Base-by-base conservation (phyloP, 2,888 invertebrate species). In the Agrilus biguttatus region DNA sequence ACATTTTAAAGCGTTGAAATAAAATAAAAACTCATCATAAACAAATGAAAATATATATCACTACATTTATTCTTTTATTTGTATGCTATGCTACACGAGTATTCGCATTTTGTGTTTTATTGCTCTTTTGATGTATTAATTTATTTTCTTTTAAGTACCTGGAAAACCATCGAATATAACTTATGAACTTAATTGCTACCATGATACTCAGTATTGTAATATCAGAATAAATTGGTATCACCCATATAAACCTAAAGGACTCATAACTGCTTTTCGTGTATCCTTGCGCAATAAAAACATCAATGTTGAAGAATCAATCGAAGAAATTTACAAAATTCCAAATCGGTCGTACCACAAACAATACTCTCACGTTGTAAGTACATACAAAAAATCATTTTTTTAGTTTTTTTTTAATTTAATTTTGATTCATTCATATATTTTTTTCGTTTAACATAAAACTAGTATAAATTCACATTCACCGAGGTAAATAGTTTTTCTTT, bases 201-300 rank as follows among this genome's bases (percentile, higher is more conserved):
- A 50, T 14, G 35, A 48, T 8, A 43, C 37, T 12, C 48, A 46
- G 1, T 57, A 54, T 45, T 65, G 63, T 34, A 51, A 60, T 48
- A 45, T 63, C 33, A 61, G 62, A 44, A 48, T 63, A 32, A 56
- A 52, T 36, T 65, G 64, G 64, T 23, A 45, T 7, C 63, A 65
- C 52, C 64, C 64, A 0, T 57, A 57, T 40, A 36, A 56, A 38
- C 61, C 60, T 45, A 61, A 57, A 46, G 60, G 57, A 13, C 53
- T 57, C 3, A 65, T 65, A 33, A 57, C 53, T 7, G 44, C 49
- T 12, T 65, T 65, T 45, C 55, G 60, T 39, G 53, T 65, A 5
- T 47, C 59, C 17, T 45, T 65, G 35, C 56, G 56, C 42, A 53
- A 54, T 40, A 37, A 36, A 5, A 50, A 48, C 36, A 50, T 51